Base-by-base conservation (phyloP, 1,140 invertebrate genomes). In the Neodiprion virginianus region DNA sequence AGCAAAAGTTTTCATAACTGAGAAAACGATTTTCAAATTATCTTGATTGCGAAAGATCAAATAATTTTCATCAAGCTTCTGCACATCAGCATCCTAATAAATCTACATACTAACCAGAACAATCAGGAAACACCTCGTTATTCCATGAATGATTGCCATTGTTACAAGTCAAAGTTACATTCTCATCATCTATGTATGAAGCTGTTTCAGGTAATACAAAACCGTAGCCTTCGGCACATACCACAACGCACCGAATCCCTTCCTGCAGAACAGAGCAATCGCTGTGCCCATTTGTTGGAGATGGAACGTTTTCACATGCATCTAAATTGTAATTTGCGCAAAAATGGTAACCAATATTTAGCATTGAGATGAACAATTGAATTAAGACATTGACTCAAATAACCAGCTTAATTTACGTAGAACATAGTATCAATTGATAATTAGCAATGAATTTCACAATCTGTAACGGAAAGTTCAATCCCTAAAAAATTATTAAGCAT, bases 221-320 rank as follows among this genome's bases (percentile, higher is more conserved):
- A 21, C 88, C 91, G 79, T 92, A 94, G 3, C 92, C 93, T 49
- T 91, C 86, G 50, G 91, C 79, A 78, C 93, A 94, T 2, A 85
- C 88, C 12, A 93, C 78, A 1, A 87, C 81, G 79, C 93, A 94
- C 49, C 88, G 86, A 0, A 91, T 86, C 8, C 87, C 88, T 53
- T 88, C 83, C 12, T 82, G 77, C 69, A 75, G 84, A 75, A 83
- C 86, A 9, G 84, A 82, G 78, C 93, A 94, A 49, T 92, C 88
- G 1, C 87, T 80, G 40, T 89, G 81, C 3, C 92, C 93, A 82
- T 93, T 89, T 4, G 87, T 78, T 1, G 92, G 90, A 71, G 88
- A 84, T n/a, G 87, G 81, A 2, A 92, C 85, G 48, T 89, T 83
- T 72, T 90, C 83, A 79, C 93, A 94, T 4, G 88, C 83, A 77